Conservation (phyloP, 2,113 vertebrate genomes). For the Malurus cyaneus region DNA sequence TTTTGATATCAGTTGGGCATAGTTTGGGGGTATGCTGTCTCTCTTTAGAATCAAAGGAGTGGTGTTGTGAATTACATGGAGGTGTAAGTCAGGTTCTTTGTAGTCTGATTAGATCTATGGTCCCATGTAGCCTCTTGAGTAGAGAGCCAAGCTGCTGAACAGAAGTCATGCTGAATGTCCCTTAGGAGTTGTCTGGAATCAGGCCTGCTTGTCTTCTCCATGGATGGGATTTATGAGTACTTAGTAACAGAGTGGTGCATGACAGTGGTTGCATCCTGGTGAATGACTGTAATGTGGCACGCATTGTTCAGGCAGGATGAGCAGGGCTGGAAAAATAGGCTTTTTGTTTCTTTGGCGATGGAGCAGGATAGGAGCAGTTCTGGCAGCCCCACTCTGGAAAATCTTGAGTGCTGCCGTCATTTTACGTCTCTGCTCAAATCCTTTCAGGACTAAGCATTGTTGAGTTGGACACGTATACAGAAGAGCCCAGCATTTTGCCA, state of each 20-base stretch:
- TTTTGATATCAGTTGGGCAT: background rate
- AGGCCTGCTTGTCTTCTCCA: fast-evolving
- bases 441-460: background rate
- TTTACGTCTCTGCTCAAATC: background rate
- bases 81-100: background rate
- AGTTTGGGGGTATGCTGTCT: background rate
- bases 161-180: background rate
- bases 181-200: background rate
- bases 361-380: background rate
- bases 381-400: background rate
- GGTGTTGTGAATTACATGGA: fast-evolving
- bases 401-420: background rate
- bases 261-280: background rate
- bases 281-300: background rate
- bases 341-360: background rate
- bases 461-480: background rate
- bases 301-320: background rate
- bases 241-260: background rate
- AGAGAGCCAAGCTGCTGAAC: background rate
- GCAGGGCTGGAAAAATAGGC: background rate
- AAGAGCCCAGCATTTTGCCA: background rate
- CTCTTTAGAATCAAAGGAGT: background rate
- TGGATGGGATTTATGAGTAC: background rate
- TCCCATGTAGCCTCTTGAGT: background rate
- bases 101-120: background rate